Conservation (phyloP, 2,797 vertebrate species). For the Micromesistius poutassou region DNA sequence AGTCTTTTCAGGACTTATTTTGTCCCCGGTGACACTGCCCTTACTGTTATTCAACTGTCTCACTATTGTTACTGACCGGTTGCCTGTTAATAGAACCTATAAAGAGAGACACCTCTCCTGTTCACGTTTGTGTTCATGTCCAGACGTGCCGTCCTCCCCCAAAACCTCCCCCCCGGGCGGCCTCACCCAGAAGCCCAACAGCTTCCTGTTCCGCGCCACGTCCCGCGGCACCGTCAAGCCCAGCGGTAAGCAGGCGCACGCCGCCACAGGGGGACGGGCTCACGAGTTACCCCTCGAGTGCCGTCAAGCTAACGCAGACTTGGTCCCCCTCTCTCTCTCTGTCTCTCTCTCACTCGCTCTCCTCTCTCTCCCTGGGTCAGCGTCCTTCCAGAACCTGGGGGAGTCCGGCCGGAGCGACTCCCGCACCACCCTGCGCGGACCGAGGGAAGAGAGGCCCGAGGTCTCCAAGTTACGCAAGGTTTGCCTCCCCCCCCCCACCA, state of each 20-base stretch:
- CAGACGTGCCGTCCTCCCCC: slow-evolving; percentile 55
- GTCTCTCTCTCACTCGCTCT: background rate
- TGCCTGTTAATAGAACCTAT: too few relatives aligned
- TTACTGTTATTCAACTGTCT: too few relatives aligned
- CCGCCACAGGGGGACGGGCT: too few relatives aligned
- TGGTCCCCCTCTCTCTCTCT: background rate
- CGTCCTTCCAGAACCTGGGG: slow-evolving; percentile 21
- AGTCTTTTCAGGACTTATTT: background rate
- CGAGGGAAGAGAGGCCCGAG: slow-evolving; percentile 68
- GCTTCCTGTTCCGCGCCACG: slow-evolving; percentile 83
- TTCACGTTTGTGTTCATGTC: too few relatives aligned
- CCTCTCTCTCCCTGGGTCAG: background rate
- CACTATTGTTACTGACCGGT: too few relatives aligned
- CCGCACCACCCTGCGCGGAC: slow-evolving; percentile 60
- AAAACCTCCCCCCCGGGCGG: slow-evolving; percentile 62
- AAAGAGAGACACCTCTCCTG: too few relatives aligned
- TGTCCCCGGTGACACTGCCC: too few relatives aligned
- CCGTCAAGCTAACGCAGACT: background rate
- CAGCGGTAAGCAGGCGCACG: slow-evolving; percentile 53
- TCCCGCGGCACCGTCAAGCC: slow-evolving; percentile 71
- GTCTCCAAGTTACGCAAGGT: slow-evolving; percentile 70
- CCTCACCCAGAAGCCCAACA: slow-evolving; percentile 78
- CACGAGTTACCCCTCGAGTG: background rate
- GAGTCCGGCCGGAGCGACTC: slow-evolving; percentile 73
- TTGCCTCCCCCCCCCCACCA: too few relatives aligned